These are phyloP conservation scores for Podotricha telesiphe DNA, from an alignment of 2,888 invertebrate species.

Conservation along the genomic window DNA sequence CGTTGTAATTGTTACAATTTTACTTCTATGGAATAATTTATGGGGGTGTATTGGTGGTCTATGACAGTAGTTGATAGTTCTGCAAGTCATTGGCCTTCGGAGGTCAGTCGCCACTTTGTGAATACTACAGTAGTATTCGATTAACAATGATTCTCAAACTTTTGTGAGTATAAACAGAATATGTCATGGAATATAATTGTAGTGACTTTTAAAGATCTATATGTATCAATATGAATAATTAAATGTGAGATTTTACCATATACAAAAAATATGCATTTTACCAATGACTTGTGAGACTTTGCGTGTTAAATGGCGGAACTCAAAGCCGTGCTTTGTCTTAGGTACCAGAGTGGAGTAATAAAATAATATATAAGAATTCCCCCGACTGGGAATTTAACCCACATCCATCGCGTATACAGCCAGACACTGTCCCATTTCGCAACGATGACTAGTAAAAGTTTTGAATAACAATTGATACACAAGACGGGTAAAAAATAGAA, in stretches of 20 bases:
- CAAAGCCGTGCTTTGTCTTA: no score
- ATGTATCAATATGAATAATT: neutral
- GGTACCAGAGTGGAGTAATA: no score
- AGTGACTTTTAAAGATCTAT: neutral
- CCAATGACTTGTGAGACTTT: neutral
- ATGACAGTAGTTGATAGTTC: constrained; percentile 59
- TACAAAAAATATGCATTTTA: neutral
- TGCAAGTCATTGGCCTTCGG: constrained; percentile 79
- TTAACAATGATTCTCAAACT: constrained; percentile 57
- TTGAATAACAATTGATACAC: no score
- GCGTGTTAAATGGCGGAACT: no score
- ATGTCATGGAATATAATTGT: neutral
- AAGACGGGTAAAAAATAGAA: no score
- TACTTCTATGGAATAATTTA: constrained; percentile 68
- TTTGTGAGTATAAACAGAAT: neutral
- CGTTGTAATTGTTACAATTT: constrained; percentile 72
- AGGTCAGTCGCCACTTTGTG: constrained; percentile 69
- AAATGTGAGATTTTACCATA: neutral
- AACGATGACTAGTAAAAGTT: no score
- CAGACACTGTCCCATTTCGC: no score
- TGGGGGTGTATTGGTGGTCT: constrained; percentile 73
- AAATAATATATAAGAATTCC: no score
- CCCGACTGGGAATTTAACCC: no score
- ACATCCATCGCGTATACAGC: no score
- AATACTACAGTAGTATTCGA: constrained; percentile 56